Base-by-base conservation (phyloP, 1,140 invertebrate genomes). In the Megalonaias nervosa region DNA sequence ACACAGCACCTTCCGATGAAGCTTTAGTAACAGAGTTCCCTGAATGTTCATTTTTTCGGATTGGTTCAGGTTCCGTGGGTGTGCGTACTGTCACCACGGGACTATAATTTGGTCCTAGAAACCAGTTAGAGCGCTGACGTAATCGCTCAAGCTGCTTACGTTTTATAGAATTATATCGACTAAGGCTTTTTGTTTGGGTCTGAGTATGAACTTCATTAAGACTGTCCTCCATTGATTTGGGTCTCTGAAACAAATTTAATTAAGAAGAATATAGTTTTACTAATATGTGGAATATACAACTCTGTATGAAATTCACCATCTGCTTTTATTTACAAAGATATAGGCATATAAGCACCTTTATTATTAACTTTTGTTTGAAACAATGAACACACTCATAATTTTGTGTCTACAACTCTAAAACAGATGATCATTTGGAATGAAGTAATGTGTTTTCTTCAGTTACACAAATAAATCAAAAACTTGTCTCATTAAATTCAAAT, bases 131-230 rank as follows among this genome's bases (percentile, higher is more conserved):
- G 21, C 89, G 82, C 74, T 89, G 87, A 15, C 87, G 80, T 66
- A 90, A 80, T 31, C 88, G 75, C 68, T 90, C 87, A 48, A 90
- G 76, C 67, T 90, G 89, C 74, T 87, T 88, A 23, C 87, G 83
- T 74, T 89, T 90, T 15, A 90, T 87, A 23, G 87, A 88, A 75
- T 89, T 89, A 74, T 88, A 90, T 48, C 89, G 80, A 77, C 86
- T 88, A 15, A 89, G 78, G 69, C 85, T 87, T 66, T 81, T 84
- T 48, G 85, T 83, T 65, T 86, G 84, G 67, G 57, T 82, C 67
- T 58, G 77, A 77, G 66, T 82, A 68, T 64, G 77, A 70, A 82
- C 75, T 62, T 89, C 87, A 81, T 89, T 88, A 23, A 89, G 66
- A 77, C 85, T 89, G 74, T 89, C 85, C 68, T 89, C 88, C 60